Conservation (phyloP, 2,888 invertebrate genomes). For the Nycteola revayana region DNA sequence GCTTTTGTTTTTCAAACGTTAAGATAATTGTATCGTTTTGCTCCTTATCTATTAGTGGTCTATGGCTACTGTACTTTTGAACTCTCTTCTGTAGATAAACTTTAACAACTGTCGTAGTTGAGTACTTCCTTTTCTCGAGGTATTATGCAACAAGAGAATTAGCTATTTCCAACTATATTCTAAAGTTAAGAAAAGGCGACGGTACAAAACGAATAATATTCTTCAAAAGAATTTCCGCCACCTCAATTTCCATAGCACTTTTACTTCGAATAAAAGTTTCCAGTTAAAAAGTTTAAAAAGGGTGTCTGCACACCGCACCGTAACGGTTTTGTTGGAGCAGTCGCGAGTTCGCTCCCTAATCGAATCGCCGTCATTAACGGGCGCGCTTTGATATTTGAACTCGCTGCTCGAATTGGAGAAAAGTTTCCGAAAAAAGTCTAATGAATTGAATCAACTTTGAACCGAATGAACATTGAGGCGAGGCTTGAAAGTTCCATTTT, state of each 20-base stretch:
- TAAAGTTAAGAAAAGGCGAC: no score
- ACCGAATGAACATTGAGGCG: not conserved
- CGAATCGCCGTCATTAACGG: constrained; percentile 18
- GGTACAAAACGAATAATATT: no score
- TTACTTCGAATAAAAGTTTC: not conserved
- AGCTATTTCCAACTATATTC: no score
- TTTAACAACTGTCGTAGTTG: no score
- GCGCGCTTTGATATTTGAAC: constrained; percentile 12
- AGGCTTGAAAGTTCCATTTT: constrained; percentile 1
- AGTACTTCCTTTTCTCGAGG: no score
- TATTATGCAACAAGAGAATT: no score
- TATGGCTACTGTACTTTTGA: no score
- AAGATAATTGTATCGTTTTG: no score
- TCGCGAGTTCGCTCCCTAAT: constrained; percentile 6
- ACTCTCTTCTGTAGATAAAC: no score
- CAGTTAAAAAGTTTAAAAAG: constrained; percentile 3
- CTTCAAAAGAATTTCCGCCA: no score
- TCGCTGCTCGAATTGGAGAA: constrained; percentile 2
- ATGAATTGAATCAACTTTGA: constrained; percentile 6
- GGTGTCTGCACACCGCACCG: constrained; percentile 8
- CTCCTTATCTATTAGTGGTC: no score
- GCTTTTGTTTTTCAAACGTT: no score
- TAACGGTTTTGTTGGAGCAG: constrained; percentile 1
- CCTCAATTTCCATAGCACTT: not conserved
- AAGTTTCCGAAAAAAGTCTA: constrained; percentile 7